A percentile compares a stretch with the other conserved stretches of the same genome.
These are phyloP conservation scores for Apodemia duryi DNA, from an alignment of 2,888 invertebrate species.

Conservation along the genomic window DNA sequence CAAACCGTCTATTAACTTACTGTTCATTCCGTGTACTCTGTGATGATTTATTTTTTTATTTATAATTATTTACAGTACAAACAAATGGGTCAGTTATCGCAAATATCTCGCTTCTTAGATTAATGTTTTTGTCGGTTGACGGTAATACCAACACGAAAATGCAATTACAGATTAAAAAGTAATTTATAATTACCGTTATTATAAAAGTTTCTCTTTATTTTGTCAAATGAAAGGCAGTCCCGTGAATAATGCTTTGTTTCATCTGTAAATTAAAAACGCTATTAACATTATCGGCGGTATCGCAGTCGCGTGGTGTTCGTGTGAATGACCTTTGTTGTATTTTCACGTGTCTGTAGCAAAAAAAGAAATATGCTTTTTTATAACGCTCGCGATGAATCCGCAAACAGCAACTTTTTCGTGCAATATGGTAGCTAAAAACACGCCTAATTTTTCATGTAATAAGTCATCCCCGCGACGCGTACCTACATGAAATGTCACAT, in stretches of 20 bases:
- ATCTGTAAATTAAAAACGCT: slow-evolving; percentile 26
- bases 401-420: not conserved
- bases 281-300: slow-evolving; percentile 30
- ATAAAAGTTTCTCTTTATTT: slow-evolving; percentile 13
- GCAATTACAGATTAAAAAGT: slow-evolving; percentile 3
- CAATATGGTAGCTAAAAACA: not conserved
- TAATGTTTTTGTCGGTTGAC: not conserved
- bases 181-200: slow-evolving; percentile 12
- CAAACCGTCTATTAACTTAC: no score
- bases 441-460: no score
- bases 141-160: slow-evolving; percentile 6
- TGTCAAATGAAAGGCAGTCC: slow-evolving; percentile 10
- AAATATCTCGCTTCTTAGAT: not conserved
- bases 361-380: slow-evolving; percentile 12
- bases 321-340: slow-evolving; percentile 29
- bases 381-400: not conserved
- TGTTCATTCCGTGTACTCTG: no score
- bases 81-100: not conserved
- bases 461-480: no score
- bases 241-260: slow-evolving; percentile 15
- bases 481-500: no score
- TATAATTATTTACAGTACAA: no score
- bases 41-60: no score
- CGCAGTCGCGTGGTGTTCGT: slow-evolving; percentile 19
- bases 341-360: slow-evolving; percentile 23